Conservation (phyloP, 2,797 vertebrate genomes). For the Tapirus indicus region DNA sequence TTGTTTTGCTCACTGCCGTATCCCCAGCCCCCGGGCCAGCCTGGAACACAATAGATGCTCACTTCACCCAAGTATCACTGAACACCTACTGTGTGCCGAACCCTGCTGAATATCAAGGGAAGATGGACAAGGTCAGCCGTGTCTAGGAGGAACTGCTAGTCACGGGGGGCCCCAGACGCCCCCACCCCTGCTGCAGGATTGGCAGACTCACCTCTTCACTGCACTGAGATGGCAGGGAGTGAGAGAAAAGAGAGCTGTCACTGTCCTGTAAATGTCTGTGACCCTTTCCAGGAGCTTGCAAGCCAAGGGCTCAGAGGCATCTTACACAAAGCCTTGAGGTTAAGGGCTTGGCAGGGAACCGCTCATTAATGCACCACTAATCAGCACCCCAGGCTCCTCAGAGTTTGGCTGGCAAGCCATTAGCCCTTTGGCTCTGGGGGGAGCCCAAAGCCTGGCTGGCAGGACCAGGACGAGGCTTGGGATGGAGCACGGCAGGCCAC, state of each 20-base stretch:
- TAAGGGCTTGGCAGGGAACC: background rate
- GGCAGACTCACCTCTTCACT: background rate
- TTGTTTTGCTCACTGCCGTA: background rate
- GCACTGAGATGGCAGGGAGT: background rate
- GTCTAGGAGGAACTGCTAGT: background rate
- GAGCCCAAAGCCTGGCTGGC: background rate
- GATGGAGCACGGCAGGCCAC: background rate
- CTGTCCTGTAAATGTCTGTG: background rate
- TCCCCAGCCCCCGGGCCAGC: background rate
- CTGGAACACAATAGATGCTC: background rate
- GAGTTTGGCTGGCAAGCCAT: background rate
- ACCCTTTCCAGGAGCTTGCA: background rate
- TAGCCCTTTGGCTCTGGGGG: background rate
- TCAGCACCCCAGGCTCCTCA: background rate
- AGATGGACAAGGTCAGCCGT: background rate
- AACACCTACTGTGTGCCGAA: background rate
- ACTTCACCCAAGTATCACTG: background rate
- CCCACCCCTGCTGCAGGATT: background rate
- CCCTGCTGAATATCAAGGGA: background rate
- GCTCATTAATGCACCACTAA: background rate
- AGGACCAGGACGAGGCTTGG: background rate
- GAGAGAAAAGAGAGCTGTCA: background rate
- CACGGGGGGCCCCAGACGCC: background rate
- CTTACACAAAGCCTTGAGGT: conserved; percentile 14
- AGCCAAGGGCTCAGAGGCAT: background rate